Percentiles rank a stretch among this genome's conserved stretches.
These are phyloP conservation scores for Symphodus melops DNA, from an alignment of 2,113 vertebrate species.

Conservation along the genomic window DNA sequence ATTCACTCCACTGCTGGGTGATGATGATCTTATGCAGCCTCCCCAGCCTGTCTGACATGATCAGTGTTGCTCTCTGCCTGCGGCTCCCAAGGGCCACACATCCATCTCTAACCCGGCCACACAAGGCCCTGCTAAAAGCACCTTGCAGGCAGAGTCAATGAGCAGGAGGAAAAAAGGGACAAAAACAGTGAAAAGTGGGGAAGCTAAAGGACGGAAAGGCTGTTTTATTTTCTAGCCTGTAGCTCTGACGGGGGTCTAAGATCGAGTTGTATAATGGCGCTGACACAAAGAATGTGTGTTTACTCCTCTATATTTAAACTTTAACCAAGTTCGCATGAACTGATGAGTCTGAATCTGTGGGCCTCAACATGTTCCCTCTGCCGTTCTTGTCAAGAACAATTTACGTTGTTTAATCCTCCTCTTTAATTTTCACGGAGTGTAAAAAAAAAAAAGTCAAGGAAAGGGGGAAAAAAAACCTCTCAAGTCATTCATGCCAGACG, in stretches of 20 bases:
- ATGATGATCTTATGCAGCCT: conserved; percentile 80
- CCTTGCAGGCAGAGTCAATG: conserved; percentile 75
- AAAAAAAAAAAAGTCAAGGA: conserved; percentile 52
- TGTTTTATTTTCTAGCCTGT: conserved; percentile 51
- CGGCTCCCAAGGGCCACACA: conserved; percentile 76
- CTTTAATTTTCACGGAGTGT: conserved; percentile 47
- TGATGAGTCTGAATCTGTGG: conserved; percentile 42
- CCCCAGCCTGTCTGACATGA: conserved; percentile 77
- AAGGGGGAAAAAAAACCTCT: conserved; percentile 12
- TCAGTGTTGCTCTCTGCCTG: conserved; percentile 74
- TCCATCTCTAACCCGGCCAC: conserved; percentile 68
- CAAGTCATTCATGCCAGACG: conserved; percentile 45
- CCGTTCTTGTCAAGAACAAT: conserved; percentile 48
- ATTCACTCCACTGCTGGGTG: conserved; percentile 79
- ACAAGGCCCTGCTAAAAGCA: conserved; percentile 72
- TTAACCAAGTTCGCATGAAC: conserved; percentile 47
- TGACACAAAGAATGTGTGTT: conserved; percentile 51
- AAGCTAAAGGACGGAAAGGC: conserved; percentile 64
- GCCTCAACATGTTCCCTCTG: conserved; percentile 34
- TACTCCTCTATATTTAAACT: conserved; percentile 51
- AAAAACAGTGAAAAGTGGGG: conserved; percentile 58
- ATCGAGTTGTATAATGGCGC: conserved; percentile 43
- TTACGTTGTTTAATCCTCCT: conserved; percentile 37
- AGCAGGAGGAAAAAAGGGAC: conserved; percentile 58
- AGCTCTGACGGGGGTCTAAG: conserved; percentile 21